Evolutionary conservation across 2,113 vertebrate species (phyloP), one percentile per base, ranked within the genome.

Genomic region (Colius striatus): DNA sequence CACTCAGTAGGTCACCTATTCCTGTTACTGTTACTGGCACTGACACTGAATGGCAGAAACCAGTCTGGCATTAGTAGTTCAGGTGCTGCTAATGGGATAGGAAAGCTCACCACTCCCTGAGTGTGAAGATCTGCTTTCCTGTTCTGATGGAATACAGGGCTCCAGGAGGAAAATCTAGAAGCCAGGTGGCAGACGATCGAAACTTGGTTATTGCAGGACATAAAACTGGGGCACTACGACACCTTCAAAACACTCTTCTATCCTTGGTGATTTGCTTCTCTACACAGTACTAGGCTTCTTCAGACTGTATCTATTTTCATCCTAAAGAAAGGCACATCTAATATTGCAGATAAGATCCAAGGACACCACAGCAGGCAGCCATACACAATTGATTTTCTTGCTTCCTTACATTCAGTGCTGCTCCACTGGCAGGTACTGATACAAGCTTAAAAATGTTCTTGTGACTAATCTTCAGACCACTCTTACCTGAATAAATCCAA

Each of bases 271-370:
- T 92, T 83, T 94, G 75, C 71, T 91, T 91, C 78, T 43, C n/a
- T 91, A 47, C 68, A 47, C 63, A 65, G 87, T n/a, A 41, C 68
- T 30, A 30, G 65, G 26, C 63, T 88, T 61, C 92, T 74, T 17
- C 67, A 60, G 71, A 18, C 76, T 70, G 22, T 67, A 61, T 58
- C 72, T 92, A 19, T 95, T 96, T 87, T 90, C 80, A 62, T 78
- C 47, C 70, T 67, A 43, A 87, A 94, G 83, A 77, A 90, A 84
- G 48, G 71, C 67, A 72, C 61, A 65, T 67, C 65, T 70, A 61
- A 62, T 87, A 50, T 30, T 75, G 79, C 68, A 93, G 94, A 76
- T 94, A 93, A 90, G 92, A 96, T 94, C 92, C 94, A 96, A 95
- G 84, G 80, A 75, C 93, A 75, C 61, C 19, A 13, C 48, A 87